phyloP scores from a whole-genome alignment of 2,888 invertebrate species.

The Phragmatobia fuliginosa region DNA sequence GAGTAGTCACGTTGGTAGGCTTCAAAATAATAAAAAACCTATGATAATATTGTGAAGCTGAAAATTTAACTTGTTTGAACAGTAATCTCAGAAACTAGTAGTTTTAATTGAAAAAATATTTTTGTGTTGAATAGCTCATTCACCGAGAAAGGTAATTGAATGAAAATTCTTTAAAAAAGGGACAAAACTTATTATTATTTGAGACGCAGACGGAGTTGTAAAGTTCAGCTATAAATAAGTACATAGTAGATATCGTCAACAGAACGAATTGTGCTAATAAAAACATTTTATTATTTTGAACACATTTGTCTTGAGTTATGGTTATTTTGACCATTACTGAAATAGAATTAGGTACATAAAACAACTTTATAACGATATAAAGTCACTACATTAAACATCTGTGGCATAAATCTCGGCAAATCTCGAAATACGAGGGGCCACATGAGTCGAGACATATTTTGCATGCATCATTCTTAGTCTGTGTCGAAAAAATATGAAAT shows the following conservation, averaged over 20 bases:
- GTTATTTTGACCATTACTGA: background rate
- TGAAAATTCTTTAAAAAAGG: too few species aligned
- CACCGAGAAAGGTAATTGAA: too few species aligned
- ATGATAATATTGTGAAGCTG: too few species aligned
- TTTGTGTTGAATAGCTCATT: too few species aligned
- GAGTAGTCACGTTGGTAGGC: too few species aligned
- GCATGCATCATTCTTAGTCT: constrained; percentile 13
- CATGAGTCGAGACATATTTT: constrained; percentile 2
- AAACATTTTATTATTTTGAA: background rate
- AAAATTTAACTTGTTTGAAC: too few species aligned
- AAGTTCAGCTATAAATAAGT: too few species aligned
- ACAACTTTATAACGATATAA: constrained; percentile 18
- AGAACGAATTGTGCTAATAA: background rate
- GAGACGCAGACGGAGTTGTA: too few species aligned
- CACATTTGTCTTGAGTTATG: background rate
- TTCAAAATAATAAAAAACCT: too few species aligned
- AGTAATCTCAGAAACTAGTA: too few species aligned
- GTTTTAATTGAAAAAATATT: too few species aligned
- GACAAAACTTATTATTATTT: too few species aligned
- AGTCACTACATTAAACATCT: constrained; percentile 16
- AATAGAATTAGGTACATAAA: constrained; percentile 3
- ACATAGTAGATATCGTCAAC: background rate
- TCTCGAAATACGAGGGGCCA: constrained; percentile 9
- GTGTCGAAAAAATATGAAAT: background rate
- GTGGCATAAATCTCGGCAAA: constrained; percentile 13